A percentile compares a stretch with the other conserved stretches of the same genome.
phyloP scores from a whole-genome alignment of 2,113 vertebrate species.

The Progne subis region DNA sequence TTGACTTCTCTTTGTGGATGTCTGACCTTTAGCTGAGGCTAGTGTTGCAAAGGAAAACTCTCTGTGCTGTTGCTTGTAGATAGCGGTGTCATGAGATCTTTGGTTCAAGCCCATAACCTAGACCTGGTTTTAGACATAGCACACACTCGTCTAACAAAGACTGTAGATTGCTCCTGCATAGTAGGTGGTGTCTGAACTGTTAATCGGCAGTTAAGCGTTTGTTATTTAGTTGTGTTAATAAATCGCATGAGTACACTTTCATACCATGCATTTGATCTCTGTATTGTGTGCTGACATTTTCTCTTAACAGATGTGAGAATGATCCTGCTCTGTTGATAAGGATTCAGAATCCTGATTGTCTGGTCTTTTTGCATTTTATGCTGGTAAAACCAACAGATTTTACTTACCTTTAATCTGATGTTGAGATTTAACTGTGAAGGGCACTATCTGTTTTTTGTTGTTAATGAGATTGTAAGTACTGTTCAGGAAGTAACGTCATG shows the following conservation, averaged over 20 bases:
- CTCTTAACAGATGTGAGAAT: neutral
- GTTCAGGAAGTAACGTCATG: neutral
- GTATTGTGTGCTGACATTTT: neutral
- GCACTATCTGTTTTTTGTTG: neutral
- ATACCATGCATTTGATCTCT: neutral
- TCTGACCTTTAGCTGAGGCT: conserved; percentile 8
- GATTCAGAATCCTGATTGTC: neutral
- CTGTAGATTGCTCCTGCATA: neutral
- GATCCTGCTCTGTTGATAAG: neutral
- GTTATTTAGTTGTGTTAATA: neutral
- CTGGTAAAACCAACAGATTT: neutral
- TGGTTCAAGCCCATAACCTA: neutral
- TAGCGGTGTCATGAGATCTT: neutral
- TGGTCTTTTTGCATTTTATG: neutral
- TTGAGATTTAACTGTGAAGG: neutral
- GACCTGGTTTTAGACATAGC: neutral
- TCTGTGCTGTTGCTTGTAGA: neutral
- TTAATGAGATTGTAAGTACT: neutral
- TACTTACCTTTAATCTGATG: neutral
- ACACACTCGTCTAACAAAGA: neutral
- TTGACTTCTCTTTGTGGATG: neutral
- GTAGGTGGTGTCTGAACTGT: neutral
- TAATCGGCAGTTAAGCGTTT: neutral
- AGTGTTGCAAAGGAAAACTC: neutral
- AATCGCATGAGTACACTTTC: neutral